These are phyloP conservation scores for Nephrotoma flavescens DNA, from an alignment of 2,888 invertebrate genomes.

Conservation along the genomic window DNA sequence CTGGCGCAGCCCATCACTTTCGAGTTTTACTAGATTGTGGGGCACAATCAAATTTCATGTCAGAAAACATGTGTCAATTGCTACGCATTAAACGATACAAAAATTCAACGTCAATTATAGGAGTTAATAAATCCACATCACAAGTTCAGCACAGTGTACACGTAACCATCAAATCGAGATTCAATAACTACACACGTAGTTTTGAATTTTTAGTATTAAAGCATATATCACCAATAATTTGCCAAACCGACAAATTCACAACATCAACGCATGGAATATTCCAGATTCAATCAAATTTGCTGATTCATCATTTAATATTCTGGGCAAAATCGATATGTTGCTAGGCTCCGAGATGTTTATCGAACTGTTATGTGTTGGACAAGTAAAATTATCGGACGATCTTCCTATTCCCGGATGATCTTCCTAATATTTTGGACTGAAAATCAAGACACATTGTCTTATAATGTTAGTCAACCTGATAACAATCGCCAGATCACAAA, in stretches of 20 bases:
- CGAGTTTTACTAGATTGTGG: no score
- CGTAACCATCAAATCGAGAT: no score
- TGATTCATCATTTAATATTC: no score
- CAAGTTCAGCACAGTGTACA: no score
- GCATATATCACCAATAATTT: not conserved
- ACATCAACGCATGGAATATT: not conserved
- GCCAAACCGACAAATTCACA: not conserved
- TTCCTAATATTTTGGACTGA: not conserved
- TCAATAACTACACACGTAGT: no score
- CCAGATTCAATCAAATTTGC: no score
- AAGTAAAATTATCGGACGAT: not conserved
- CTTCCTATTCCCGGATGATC: not conserved
- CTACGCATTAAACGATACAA: no score
- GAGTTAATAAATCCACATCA: no score
- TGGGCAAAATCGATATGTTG: not conserved
- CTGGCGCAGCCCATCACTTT: no score
- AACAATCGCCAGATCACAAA: not conserved
- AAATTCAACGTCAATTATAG: not conserved
- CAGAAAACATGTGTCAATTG: no score
- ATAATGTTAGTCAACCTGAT: not conserved
- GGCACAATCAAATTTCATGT: no score
- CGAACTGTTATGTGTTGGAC: not conserved
- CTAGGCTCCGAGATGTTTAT: no score
- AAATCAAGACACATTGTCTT: not conserved
- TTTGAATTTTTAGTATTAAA: not conserved